Conservation (phyloP, 2,113 vertebrate genomes). For the Planiliza haematocheilus region DNA sequence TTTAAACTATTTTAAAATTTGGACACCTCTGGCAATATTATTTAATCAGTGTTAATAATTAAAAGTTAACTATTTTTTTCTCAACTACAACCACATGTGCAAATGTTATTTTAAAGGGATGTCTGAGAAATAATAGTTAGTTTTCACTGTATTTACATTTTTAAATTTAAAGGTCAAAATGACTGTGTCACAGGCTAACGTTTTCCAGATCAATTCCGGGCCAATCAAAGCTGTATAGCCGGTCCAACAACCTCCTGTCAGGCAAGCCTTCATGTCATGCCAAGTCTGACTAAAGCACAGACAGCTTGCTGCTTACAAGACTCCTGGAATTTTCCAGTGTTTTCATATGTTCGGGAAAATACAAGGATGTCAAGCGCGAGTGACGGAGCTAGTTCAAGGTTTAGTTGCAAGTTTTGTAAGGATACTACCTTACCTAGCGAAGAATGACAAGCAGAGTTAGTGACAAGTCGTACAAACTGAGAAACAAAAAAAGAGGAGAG, state of each 20-base stretch:
- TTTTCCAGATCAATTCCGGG: not conserved
- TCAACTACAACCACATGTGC: not conserved
- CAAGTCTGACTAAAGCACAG: conserved; percentile 44
- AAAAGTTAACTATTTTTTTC: not conserved
- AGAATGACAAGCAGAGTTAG: not conserved
- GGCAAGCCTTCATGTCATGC: conserved; percentile 49
- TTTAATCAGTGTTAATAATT: not conserved
- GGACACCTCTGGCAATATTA: not conserved
- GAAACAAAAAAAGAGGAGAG: not conserved
- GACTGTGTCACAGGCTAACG: not conserved
- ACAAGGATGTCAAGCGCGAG: conserved; percentile 57
- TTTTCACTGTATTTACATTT: not conserved
- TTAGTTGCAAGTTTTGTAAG: not conserved
- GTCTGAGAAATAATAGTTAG: not conserved
- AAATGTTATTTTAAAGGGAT: not conserved
- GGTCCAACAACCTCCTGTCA: conserved; percentile 43
- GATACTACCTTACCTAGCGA: not conserved
- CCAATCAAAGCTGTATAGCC: conserved; percentile 26
- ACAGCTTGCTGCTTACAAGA: conserved; percentile 30
- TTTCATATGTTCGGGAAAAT: conserved; percentile 65
- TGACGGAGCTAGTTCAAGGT: conserved; percentile 16
- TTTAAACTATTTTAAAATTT: conserved; percentile 15
- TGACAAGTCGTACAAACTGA: not conserved
- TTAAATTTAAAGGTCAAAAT: not conserved
- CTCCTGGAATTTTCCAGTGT: conserved; percentile 65